Conservation (phyloP, 2,888 invertebrate species). For the Melanostoma mellinum region DNA sequence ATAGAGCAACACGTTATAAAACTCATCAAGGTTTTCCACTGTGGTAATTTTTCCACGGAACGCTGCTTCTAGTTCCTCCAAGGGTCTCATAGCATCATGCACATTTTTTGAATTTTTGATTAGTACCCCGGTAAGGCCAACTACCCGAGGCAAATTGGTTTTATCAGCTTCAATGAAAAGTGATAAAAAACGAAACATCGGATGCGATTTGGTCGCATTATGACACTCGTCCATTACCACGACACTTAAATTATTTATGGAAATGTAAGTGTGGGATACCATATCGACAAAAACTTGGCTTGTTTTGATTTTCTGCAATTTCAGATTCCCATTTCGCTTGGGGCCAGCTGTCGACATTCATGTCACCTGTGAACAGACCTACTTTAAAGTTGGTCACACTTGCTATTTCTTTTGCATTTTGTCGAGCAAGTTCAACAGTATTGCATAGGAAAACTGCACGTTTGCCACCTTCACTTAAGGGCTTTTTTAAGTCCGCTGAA, state of each 20-base stretch:
- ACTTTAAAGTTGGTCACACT: slow-evolving; percentile 85
- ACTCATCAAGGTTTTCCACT: slow-evolving; percentile 83
- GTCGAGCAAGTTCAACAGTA: slow-evolving; percentile 90
- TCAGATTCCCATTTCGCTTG: slow-evolving; percentile 86
- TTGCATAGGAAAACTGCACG: slow-evolving; percentile 91
- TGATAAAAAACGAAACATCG: slow-evolving; percentile 90
- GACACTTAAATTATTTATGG: slow-evolving; percentile 87
- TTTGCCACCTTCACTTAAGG: slow-evolving; percentile 86
- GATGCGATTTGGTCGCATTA: slow-evolving; percentile 90
- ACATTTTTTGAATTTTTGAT: slow-evolving; percentile 87
- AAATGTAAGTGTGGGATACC: slow-evolving; percentile 85
- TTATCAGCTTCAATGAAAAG: slow-evolving; percentile 83
- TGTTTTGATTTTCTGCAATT: slow-evolving; percentile 86
- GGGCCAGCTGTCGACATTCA: slow-evolving; percentile 89
- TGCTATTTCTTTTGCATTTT: slow-evolving; percentile 88
- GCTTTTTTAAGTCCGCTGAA: slow-evolving; percentile 80
- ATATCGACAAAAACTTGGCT: slow-evolving; percentile 91
- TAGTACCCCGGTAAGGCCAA: slow-evolving; percentile 94
- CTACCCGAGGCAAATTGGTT: slow-evolving; percentile 86
- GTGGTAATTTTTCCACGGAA: slow-evolving; percentile 89
- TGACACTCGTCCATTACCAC: slow-evolving; percentile 98
- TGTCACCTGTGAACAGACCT: slow-evolving; percentile 88
- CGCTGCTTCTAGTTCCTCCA: slow-evolving; percentile 87
- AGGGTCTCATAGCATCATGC: slow-evolving; percentile 83
- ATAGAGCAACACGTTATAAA: slow-evolving; percentile 81